These are phyloP conservation scores for Patella depressa DNA, from an alignment of 2,888 invertebrate genomes.

Conservation along the genomic window DNA sequence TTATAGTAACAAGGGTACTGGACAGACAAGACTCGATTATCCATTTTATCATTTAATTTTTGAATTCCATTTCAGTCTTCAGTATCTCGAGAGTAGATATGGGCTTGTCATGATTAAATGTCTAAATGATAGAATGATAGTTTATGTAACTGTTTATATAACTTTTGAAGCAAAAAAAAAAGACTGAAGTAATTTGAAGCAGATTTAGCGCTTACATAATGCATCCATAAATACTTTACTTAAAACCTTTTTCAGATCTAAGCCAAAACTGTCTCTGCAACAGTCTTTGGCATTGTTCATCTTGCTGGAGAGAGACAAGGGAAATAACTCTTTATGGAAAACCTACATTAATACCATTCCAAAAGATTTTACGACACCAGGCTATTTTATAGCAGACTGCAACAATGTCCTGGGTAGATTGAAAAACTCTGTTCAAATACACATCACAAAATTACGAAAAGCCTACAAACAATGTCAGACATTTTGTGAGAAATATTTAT, in stretches of 20 bases:
- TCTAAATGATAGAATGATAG: too few species aligned
- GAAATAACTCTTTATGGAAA: slow-evolving; percentile 59
- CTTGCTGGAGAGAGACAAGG: slow-evolving; percentile 78
- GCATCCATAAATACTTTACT: not conserved
- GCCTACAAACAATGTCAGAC: slow-evolving; percentile 35
- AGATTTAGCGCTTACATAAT: not conserved
- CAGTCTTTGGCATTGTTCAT: slow-evolving; percentile 82
- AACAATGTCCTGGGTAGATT: not conserved
- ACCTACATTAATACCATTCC: slow-evolving; percentile 64
- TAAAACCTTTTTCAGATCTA: slow-evolving; percentile 40
- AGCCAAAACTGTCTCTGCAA: slow-evolving; percentile 75
- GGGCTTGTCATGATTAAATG: not conserved
- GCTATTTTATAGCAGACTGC: slow-evolving; percentile 46
- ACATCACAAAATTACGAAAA: slow-evolving; percentile 17
- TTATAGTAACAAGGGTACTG: too few species aligned
- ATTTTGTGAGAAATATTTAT: slow-evolving; percentile 28
- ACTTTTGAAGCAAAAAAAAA: not conserved
- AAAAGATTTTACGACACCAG: slow-evolving; percentile 71
- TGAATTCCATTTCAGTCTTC: too few species aligned
- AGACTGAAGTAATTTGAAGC: not conserved
- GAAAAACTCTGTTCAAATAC: not conserved
- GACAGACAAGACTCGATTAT: too few species aligned
- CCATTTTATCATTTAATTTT: too few species aligned
- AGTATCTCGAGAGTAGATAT: not conserved
- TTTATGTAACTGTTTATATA: too few species aligned